phyloP scores from a whole-genome alignment of 2,113 vertebrate species.

The Salvator merianae region DNA sequence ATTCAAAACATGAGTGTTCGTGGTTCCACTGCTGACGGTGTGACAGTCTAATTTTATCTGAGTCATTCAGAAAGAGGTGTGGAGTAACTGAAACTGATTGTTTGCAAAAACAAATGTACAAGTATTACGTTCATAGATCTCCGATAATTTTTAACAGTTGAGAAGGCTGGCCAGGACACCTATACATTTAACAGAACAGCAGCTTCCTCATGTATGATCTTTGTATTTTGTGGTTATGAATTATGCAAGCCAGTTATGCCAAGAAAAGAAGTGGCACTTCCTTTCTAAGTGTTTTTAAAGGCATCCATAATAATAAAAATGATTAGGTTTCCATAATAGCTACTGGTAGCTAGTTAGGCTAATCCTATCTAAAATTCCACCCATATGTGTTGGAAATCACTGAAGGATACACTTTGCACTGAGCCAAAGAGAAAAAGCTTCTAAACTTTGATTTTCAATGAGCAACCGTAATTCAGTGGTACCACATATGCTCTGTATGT shows the following conservation, averaged over 20 bases:
- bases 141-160: background rate
- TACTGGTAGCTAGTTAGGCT: background rate
- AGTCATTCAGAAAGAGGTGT: slow-evolving; percentile 78
- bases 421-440: background rate
- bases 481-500: too few species aligned
- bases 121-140: background rate
- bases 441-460: too few species aligned
- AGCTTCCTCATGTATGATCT: background rate
- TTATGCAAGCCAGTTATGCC: background rate
- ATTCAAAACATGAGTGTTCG: slow-evolving; percentile 53
- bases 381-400: background rate
- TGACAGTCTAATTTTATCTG: slow-evolving; percentile 64
- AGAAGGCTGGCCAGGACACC: slow-evolving; percentile 1
- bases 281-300: background rate
- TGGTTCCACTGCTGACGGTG: slow-evolving; percentile 53
- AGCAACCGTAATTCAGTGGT: too few species aligned
- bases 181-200: slow-evolving; percentile 23
- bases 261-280: background rate
- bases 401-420: background rate
- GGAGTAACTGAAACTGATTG: slow-evolving; percentile 55
- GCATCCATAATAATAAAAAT: too few species aligned
- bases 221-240: background rate
- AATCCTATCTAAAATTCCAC: background rate
- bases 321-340: background rate
- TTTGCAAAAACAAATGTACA: slow-evolving; percentile 18